Base-by-base conservation (phyloP, 2,888 invertebrate species). In the Eurytoma adleriae region DNA sequence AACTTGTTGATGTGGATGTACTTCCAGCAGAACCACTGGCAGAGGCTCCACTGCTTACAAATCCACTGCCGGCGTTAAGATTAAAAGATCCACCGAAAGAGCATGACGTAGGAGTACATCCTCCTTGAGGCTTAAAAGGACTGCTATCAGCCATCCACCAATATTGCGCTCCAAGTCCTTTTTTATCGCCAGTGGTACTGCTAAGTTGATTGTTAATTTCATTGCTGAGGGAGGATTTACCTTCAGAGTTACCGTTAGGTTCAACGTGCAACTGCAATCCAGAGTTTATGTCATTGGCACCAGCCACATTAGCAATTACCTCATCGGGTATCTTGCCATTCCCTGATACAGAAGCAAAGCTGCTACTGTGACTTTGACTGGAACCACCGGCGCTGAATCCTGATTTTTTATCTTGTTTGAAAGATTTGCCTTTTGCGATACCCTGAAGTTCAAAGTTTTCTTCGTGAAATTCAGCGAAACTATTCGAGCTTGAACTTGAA, bases 121-220 rank as follows among this genome's bases (percentile, higher is more conserved):
- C 85, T 57, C 81, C 82, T 30, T 82, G 77, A 1, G 84, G 72
- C 56, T 79, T 83, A 69, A 85, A 86, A 0, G 86, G 84, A 57
- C 81, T 85, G 20, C 70, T 68, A 3, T 78, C 24, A 1, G 78
- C 64, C 75, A 81, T 84, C 86, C 86, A 86, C 86, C 82, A 82
- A 27, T 82, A 82, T 3, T 61, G 69, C 16, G 5, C 61, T 56
- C 18, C 62, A 50, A 75, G 71, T 5, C 62, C 57, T 1, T 12
- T n/a, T 59, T n/a, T 59, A 64, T 1, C 52, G 40, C 20, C 57
- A 12, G 67, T 4, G 2, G 57, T 12, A 52, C 75, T 56, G 50
- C 54, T 18, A 10, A 57, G 20, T 20, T 52, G 61, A 30, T 71
- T 59, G 24, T 24, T 77, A 10, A 68, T 27, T 57, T 10, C 27